phyloP scores from a whole-genome alignment of 2,797 vertebrate genomes.

The Aotus griseimembra region DNA sequence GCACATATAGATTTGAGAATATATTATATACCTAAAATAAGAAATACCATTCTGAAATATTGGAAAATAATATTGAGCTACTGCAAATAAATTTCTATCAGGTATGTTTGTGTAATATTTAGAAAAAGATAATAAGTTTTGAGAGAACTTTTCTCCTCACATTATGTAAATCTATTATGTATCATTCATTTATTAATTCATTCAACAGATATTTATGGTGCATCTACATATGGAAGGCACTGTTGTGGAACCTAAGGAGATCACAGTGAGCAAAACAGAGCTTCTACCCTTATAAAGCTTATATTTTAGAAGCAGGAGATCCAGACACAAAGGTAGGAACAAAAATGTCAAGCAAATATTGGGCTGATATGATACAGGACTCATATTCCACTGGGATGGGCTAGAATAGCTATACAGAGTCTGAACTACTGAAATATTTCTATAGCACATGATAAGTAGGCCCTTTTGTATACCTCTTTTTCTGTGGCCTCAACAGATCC shows the following conservation, averaged over 20 bases:
- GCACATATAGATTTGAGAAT: background rate
- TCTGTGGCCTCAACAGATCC: background rate
- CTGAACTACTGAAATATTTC: background rate
- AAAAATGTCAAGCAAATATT: background rate
- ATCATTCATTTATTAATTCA: background rate
- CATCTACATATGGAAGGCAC: background rate
- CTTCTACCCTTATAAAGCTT: background rate
- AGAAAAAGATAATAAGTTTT: background rate
- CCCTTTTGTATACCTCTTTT: background rate
- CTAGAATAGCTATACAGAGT: fast-evolving
- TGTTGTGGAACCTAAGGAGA: background rate
- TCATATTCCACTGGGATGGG: no score
- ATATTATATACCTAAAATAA: background rate
- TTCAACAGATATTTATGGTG: background rate
- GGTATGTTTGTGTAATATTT: background rate
- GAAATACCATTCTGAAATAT: background rate
- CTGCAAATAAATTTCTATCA: background rate
- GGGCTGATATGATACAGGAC: background rate
- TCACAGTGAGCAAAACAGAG: background rate
- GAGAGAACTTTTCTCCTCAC: background rate
- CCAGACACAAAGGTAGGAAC: background rate
- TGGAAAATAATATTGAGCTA: background rate
- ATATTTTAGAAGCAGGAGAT: background rate
- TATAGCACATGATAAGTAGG: background rate
- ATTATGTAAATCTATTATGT: background rate